Percentiles rank a stretch among this genome's conserved stretches.
Evolutionary conservation across 2,113 vertebrate species (phyloP).

Genomic region (Ivindomyrus marchei): DNA sequence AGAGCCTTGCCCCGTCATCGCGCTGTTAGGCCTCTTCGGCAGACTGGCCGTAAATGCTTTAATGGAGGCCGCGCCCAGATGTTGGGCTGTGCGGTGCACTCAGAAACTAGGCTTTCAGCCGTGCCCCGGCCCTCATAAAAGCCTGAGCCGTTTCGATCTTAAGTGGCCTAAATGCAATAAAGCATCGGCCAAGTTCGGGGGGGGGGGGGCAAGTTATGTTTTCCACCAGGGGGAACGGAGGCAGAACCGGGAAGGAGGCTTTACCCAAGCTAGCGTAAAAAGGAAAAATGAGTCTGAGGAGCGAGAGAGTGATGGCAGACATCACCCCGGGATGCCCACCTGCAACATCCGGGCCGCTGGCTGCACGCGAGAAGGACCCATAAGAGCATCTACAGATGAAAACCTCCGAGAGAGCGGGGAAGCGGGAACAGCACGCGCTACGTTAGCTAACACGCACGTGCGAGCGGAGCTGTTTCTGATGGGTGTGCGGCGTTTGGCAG

Average conservation of each 20-base stretch:
- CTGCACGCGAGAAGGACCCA: background rate
- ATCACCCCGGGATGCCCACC: background rate
- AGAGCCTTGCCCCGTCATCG: background rate
- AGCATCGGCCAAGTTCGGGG: background rate
- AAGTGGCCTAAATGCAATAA: constrained; percentile 7
- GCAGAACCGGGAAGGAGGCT: background rate
- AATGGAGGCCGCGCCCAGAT: background rate
- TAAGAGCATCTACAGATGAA: background rate
- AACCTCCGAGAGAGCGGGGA: background rate
- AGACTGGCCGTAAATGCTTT: background rate
- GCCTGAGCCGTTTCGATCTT: background rate
- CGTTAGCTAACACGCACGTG: background rate
- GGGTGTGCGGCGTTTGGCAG: background rate
- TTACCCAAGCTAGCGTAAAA: background rate
- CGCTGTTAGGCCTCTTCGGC: background rate
- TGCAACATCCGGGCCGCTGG: background rate
- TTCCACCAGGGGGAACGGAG: background rate
- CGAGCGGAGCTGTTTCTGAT: background rate
- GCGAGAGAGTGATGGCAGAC: background rate
- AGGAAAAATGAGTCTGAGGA: background rate
- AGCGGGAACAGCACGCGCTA: background rate
- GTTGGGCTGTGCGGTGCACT: background rate
- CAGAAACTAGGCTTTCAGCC: background rate
- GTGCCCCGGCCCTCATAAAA: background rate
- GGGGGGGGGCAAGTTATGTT: background rate